These are phyloP conservation scores for Strix aluco DNA, from an alignment of 2,113 vertebrate genomes.

Conservation along the genomic window DNA sequence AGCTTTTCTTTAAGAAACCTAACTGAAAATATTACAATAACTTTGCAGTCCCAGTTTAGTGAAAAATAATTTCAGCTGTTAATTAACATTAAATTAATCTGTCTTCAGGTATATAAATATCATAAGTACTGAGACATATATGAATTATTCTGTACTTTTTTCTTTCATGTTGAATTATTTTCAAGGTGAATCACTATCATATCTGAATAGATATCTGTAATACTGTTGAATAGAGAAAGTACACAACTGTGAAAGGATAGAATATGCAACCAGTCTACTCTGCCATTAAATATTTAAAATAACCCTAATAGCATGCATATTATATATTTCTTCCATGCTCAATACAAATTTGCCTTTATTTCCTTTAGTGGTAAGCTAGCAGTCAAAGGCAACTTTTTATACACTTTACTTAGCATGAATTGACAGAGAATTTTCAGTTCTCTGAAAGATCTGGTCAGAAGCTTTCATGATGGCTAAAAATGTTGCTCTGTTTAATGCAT, in stretches of 20 bases:
- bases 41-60: background rate
- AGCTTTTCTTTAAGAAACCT: background rate
- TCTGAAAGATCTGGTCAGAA: background rate
- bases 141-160: background rate
- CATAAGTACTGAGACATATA: background rate
- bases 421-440: background rate
- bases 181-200: background rate
- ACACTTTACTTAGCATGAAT: background rate
- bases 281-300: background rate
- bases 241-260: background rate
- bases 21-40: background rate
- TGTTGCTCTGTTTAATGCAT: background rate
- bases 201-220: background rate
- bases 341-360: background rate
- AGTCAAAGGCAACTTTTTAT: background rate
- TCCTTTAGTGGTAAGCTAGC: background rate
- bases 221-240: background rate
- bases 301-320: background rate
- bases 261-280: background rate
- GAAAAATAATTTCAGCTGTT: background rate
- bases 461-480: background rate
- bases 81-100: background rate
- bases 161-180: background rate
- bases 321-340: background rate
- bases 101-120: background rate